These are phyloP conservation scores for Cheirogaleus medius DNA, from an alignment of 2,113 vertebrate genomes.

Conservation along the genomic window DNA sequence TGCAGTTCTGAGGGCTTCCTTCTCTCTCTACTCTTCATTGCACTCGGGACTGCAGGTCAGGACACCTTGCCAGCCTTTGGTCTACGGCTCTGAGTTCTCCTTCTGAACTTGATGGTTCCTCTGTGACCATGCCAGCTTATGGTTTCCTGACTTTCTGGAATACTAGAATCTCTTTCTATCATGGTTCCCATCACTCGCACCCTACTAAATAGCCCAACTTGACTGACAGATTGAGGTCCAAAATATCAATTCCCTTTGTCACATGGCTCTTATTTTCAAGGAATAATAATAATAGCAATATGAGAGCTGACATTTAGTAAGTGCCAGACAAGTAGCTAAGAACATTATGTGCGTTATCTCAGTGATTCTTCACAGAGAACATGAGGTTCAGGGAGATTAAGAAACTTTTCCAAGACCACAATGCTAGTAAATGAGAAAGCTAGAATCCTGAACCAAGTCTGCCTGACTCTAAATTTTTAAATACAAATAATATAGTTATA, in stretches of 20 bases:
- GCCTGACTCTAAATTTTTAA: not conserved
- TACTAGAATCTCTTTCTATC: not conserved
- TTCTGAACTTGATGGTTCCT: not conserved
- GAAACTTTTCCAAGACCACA: not conserved
- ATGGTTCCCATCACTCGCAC: not conserved
- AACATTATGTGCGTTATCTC: not conserved
- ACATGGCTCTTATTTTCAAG: not conserved
- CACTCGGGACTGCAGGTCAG: too few species aligned
- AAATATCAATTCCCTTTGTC: not conserved
- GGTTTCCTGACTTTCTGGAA: not conserved
- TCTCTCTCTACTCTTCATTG: not conserved
- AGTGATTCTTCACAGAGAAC: not conserved
- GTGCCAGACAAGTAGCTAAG: not conserved
- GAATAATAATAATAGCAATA: not conserved
- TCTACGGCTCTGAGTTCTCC: not conserved
- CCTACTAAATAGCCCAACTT: not conserved
- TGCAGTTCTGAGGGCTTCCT: not conserved
- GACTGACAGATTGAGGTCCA: not conserved
- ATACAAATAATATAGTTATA: not conserved
- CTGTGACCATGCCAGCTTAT: not conserved
- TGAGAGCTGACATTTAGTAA: not conserved
- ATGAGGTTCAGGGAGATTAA: not conserved
- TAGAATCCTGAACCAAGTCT: not conserved
- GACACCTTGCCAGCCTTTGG: not conserved
- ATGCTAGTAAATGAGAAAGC: not conserved